Base-by-base conservation (phyloP, 1,140 invertebrate species). In the Drosophila aff. region DNA sequence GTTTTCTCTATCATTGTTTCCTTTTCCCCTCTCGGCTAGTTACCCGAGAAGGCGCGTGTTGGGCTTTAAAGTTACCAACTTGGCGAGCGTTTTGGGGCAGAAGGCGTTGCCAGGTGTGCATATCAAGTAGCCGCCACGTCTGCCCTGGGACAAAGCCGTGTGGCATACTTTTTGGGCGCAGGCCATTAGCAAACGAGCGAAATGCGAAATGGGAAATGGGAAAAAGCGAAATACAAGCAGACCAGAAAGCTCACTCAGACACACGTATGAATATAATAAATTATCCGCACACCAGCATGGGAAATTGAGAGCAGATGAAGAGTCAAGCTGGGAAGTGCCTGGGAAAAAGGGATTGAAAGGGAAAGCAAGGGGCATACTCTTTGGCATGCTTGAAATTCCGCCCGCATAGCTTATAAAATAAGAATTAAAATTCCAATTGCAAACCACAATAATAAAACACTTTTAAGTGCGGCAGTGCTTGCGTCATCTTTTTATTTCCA, bases 381-480 rank as follows among this genome's bases (percentile, higher is more conserved):
- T 26, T 9, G 28, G 61, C 13, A 58, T 79, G 72, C 68, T 90
- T 85, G 75, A 82, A 81, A 90, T 85, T 85, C 86, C 77, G 38
- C 61, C 59, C 75, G 68, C 85, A 90, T 80, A 75, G 79, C 85
- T 85, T 90, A 90, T 90, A 76, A 90, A 90, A 90, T 90, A 82
- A 67, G 79, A 90, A 89, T 89, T 89, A 89, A 89, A 89, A 90
- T 90, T 90, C 85, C 85, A 85, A 82, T 79, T 75, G 79, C 79
- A 90, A 79, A 69, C 85, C 68, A 57, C 79, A 76, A 79, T 79
- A 90, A 82, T 84, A 89, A 87, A 89, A 84, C 79, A 84, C 78
- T 84, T 89, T 90, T 74, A 79, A 89, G 74, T 28, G 18, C 38
- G 80, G 76, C 38, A 21, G 38, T n/a, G 47, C 41, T 52, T 21